These are phyloP conservation scores for Phortica okadai DNA, from an alignment of 2,888 invertebrate genomes.

Conservation along the genomic window DNA sequence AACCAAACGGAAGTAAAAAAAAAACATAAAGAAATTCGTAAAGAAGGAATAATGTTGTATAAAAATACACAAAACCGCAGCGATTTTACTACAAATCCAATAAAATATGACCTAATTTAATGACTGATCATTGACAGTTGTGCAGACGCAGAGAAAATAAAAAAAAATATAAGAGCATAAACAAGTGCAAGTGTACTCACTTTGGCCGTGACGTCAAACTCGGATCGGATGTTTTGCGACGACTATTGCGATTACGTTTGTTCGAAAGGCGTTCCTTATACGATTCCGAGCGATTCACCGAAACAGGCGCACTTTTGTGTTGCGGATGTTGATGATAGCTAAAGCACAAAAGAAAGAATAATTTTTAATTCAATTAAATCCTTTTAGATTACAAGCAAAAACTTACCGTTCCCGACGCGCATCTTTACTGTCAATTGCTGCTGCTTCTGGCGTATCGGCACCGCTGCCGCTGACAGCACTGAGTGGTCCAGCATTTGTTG, in stretches of 20 bases:
- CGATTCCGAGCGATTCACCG: slow-evolving; percentile 83
- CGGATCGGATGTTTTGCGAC: slow-evolving; percentile 88
- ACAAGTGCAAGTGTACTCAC: slow-evolving; percentile 77
- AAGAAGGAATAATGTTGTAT: background rate
- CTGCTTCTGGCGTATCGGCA: slow-evolving; percentile 70
- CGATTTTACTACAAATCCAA: background rate
- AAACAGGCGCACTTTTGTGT: slow-evolving; percentile 76
- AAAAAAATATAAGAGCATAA: background rate
- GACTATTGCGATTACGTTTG: slow-evolving; percentile 82
- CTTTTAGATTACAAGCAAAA: background rate
- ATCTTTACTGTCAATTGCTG: slow-evolving; percentile 60
- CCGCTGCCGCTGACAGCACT: slow-evolving; percentile 54
- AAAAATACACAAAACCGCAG: background rate
- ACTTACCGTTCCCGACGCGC: slow-evolving; percentile 66
- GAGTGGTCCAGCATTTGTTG: slow-evolving; percentile 40
- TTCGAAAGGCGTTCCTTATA: slow-evolving; percentile 83
- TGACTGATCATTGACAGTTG: slow-evolving; percentile 1
- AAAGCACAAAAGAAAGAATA: slow-evolving; percentile 22
- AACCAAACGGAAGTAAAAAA: slow-evolving; percentile 17
- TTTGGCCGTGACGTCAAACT: slow-evolving; percentile 82
- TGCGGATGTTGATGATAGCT: slow-evolving; percentile 69
- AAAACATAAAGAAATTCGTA: background rate
- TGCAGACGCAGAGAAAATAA: background rate
- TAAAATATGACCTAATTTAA: slow-evolving; percentile 18
- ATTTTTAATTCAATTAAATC: background rate